Conservation (phyloP, 1,140 invertebrate genomes). For the Aphis gossypii region DNA sequence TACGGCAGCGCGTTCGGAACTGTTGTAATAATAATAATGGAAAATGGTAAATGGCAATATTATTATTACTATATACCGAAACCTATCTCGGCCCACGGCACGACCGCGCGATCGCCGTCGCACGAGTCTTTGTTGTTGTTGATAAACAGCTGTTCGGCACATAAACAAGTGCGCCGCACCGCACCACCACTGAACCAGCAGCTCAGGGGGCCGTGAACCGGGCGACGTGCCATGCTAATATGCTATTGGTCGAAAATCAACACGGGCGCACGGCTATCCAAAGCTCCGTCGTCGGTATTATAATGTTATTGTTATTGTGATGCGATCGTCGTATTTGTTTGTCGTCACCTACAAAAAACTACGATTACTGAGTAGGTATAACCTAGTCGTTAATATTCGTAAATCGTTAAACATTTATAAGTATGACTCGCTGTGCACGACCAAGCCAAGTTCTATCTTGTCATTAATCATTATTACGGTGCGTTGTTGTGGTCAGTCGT, state of each 20-base stretch:
- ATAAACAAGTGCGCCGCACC: slow-evolving; percentile 50
- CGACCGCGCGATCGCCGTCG: neutral
- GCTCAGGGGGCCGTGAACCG: neutral
- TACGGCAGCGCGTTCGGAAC: neutral
- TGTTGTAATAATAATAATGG: neutral
- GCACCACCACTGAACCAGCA: neutral
- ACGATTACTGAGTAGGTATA: too few species aligned
- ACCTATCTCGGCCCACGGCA: neutral
- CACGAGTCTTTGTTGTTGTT: slow-evolving; percentile 52
- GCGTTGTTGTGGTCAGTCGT: too few species aligned
- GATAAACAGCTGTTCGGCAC: slow-evolving; percentile 48
- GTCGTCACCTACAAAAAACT: too few species aligned
- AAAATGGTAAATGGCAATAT: neutral
- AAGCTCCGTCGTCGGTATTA: neutral
- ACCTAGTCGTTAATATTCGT: neutral
- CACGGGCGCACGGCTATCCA: neutral
- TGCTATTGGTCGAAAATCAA: slow-evolving; percentile 6
- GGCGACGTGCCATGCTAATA: neutral
- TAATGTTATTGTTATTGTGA: neutral
- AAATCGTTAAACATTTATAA: neutral
- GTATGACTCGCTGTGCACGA: neutral
- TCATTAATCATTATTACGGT: too few species aligned
- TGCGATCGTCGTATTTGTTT: too few species aligned
- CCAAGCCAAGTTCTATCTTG: neutral
- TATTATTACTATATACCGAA: slow-evolving; percentile 10